phyloP scores from a whole-genome alignment of 2,888 invertebrate genomes.

The Phyllotreta striolata region DNA sequence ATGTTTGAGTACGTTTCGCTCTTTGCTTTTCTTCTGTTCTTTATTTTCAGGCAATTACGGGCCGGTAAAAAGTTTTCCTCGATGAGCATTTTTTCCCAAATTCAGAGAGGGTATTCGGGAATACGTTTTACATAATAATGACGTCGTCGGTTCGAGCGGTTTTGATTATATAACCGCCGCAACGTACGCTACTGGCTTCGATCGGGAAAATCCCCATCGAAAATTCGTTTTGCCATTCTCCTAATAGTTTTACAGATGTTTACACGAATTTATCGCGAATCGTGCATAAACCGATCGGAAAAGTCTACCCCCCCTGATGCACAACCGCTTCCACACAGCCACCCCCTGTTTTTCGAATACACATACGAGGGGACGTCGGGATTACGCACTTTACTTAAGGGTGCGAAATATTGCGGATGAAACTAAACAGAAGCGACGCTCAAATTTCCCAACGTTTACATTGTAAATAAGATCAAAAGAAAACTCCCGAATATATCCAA shows the following conservation, averaged over 20 bases:
- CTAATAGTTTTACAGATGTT: too few relatives aligned
- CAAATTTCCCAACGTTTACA: too few relatives aligned
- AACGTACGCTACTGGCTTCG: too few relatives aligned
- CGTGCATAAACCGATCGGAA: too few relatives aligned
- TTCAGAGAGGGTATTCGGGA: conserved; percentile 28
- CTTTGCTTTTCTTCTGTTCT: conserved; percentile 42
- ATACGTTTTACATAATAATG: conserved; percentile 34
- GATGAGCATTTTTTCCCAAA: conserved; percentile 36
- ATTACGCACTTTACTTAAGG: conserved; percentile 30
- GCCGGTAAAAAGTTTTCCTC: conserved; percentile 33
- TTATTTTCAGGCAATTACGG: conserved; percentile 43
- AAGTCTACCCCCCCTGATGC: too few relatives aligned
- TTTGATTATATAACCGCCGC: too few relatives aligned
- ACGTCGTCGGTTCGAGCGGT: conserved; percentile 8
- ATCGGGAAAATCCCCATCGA: too few relatives aligned
- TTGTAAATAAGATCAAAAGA: too few relatives aligned
- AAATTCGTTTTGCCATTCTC: too few relatives aligned
- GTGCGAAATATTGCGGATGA: conserved; percentile 19
- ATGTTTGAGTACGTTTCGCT: conserved; percentile 47
- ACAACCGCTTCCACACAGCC: too few relatives aligned
- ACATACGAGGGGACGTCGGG: conserved; percentile 22
- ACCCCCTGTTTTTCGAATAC: conserved; percentile 25
- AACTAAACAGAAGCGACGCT: conserved; percentile 5
- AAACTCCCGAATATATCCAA: too few relatives aligned
- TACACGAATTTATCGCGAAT: too few relatives aligned